Conservation (phyloP, 2,797 vertebrate genomes). For the Avahi laniger region DNA sequence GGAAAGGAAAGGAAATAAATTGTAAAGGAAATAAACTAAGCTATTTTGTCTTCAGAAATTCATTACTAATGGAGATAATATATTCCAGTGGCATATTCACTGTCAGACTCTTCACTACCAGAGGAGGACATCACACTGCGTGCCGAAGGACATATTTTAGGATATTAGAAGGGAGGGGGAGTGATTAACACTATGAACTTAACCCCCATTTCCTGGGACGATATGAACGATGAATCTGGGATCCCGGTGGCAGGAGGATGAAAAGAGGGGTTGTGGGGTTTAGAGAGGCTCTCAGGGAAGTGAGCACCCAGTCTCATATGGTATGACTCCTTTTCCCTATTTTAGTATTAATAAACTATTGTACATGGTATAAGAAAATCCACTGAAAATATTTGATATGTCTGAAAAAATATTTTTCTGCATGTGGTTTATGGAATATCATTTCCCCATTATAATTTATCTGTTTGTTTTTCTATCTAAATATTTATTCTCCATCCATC, state of each 20-base stretch:
- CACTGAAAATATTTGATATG: not conserved
- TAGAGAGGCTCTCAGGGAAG: not conserved
- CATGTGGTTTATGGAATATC: not conserved
- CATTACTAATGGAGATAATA: not conserved
- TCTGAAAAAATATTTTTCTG: not conserved
- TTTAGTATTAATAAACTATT: not conserved
- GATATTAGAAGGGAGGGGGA: not conserved
- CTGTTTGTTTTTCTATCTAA: not conserved
- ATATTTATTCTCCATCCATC: not conserved
- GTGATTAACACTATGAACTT: not conserved
- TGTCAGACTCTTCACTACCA: not conserved
- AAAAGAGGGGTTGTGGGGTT: not conserved
- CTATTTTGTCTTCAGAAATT: not conserved
- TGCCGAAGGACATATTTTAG: not conserved
- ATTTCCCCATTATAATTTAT: not conserved
- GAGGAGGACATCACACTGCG: not conserved
- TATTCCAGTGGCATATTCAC: not conserved
- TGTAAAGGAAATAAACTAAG: not conserved
- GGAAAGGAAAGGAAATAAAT: too few species aligned
- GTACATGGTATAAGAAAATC: not conserved
- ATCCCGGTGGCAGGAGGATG: not conserved
- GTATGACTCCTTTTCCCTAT: too few species aligned
- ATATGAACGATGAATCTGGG: not conserved
- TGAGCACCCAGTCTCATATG: accelerated
- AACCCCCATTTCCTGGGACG: not conserved